Evolutionary conservation across 2,888 invertebrate genomes (phyloP).

Genomic region (Teleogryllus oceanicus): DNA sequence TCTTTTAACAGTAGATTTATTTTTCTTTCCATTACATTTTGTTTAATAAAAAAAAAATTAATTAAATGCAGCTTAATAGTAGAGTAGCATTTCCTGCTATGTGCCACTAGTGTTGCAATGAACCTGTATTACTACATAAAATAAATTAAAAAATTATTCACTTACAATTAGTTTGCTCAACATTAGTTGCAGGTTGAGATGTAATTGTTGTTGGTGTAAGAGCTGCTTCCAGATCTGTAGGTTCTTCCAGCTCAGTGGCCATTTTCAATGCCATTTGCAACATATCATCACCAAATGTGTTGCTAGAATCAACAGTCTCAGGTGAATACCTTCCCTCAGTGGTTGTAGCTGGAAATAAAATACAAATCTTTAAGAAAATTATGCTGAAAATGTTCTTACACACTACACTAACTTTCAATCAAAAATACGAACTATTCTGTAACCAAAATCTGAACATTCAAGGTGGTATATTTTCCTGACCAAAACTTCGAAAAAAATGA

Average conservation of each 20-base stretch:
- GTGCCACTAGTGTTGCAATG: too few species aligned
- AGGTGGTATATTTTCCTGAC: neutral
- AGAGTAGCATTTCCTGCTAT: too few species aligned
- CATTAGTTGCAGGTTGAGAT: slow-evolving; percentile 44
- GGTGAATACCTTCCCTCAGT: slow-evolving; percentile 51
- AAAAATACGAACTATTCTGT: neutral
- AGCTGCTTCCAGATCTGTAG: slow-evolving; percentile 78
- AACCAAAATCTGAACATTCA: neutral
- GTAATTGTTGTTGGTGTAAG: slow-evolving; percentile 77
- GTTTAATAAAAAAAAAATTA: too few species aligned
- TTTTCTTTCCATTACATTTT: too few species aligned
- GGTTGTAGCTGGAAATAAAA: slow-evolving; percentile 27
- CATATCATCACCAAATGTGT: slow-evolving; percentile 77
- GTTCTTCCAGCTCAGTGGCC: slow-evolving; percentile 77
- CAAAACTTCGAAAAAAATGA: neutral
- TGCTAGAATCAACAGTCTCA: slow-evolving; percentile 57
- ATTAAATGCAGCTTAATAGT: too few species aligned
- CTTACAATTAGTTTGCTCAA: slow-evolving; percentile 35
- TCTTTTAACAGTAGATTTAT: too few species aligned
- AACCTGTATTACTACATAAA: too few species aligned
- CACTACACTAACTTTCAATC: neutral
- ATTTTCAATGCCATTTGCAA: slow-evolving; percentile 82
- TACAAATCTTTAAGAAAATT: neutral
- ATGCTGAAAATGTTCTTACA: neutral
- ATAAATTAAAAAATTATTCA: neutral